Evolutionary conservation across 2,888 invertebrate genomes (phyloP).

Genomic region (Hydrotaea diabolus): DNA sequence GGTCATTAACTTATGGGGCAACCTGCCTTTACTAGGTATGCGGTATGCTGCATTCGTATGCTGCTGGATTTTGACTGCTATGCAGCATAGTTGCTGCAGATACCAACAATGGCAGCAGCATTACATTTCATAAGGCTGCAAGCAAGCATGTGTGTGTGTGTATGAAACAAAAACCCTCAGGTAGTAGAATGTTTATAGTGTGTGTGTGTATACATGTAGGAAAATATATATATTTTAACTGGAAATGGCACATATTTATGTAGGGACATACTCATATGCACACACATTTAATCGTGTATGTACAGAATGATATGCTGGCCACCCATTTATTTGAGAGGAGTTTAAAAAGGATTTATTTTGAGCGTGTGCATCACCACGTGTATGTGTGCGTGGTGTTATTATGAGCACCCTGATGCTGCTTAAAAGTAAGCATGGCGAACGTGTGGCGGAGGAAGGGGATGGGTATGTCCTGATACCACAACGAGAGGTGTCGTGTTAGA

Average conservation of each 20-base stretch:
- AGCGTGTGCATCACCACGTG: too few relatives aligned
- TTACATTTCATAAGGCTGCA: not conserved
- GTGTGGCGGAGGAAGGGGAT: slow-evolving; percentile 15
- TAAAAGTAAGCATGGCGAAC: not conserved
- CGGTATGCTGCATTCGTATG: slow-evolving; percentile 24
- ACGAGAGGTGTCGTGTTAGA: slow-evolving; percentile 6
- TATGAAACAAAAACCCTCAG: slow-evolving; percentile 21
- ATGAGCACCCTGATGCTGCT: slow-evolving; percentile 17
- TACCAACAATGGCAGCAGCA: slow-evolving; percentile 3
- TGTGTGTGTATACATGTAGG: not conserved
- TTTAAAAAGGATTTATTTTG: slow-evolving; percentile 60
- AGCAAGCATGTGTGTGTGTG: not conserved
- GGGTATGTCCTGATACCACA: not conserved
- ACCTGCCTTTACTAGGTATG: not conserved
- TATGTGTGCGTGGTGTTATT: slow-evolving; percentile 5
- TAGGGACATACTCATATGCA: slow-evolving; percentile 26
- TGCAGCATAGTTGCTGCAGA: slow-evolving; percentile 26
- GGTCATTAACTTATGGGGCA: not conserved
- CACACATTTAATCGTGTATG: not conserved
- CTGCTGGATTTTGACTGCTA: slow-evolving; percentile 35
- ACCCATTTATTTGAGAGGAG: slow-evolving; percentile 48
- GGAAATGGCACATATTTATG: slow-evolving; percentile 57
- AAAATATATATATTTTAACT: slow-evolving; percentile 41
- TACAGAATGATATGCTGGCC: not conserved
- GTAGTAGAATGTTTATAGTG: slow-evolving; percentile 14